A percentile compares a stretch with the other conserved stretches of the same genome.
phyloP scores from a whole-genome alignment of 2,797 vertebrate genomes.

The Perodicticus potto region DNA sequence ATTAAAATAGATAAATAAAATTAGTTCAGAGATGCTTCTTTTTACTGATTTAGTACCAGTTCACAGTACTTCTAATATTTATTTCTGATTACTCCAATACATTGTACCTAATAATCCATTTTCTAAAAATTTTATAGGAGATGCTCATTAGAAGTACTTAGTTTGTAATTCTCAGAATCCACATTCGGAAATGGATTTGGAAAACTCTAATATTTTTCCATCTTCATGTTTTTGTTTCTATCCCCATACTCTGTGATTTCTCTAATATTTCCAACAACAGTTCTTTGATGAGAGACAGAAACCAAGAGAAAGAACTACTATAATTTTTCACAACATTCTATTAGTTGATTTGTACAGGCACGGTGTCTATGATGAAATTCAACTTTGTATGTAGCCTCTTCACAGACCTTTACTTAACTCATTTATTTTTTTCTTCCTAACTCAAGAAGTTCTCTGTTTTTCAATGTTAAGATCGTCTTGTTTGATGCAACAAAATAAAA shows the following conservation, averaged over 20 bases:
- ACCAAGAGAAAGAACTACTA: neutral
- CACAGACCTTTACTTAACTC: neutral
- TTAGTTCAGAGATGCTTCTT: neutral
- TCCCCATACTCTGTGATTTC: neutral
- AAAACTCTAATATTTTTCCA: neutral
- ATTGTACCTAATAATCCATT: neutral
- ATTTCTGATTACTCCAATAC: neutral
- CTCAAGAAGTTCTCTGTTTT: neutral
- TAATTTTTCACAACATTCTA: neutral
- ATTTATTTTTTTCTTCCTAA: constrained; percentile 8
- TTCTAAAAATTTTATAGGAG: neutral
- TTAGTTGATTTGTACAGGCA: neutral
- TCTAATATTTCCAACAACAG: neutral
- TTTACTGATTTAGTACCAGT: neutral
- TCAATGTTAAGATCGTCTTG: neutral
- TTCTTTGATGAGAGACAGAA: neutral
- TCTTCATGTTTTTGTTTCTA: neutral
- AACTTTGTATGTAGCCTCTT: neutral
- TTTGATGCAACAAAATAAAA: constrained; percentile 32
- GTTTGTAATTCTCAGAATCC: neutral
- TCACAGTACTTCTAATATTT: neutral
- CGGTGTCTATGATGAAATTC: neutral
- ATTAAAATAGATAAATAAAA: constrained; percentile 10
- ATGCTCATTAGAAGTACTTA: neutral
- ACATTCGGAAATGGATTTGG: neutral